Evolutionary conservation across 2,888 invertebrate genomes (phyloP).

Genomic region (Eledona agricola): DNA sequence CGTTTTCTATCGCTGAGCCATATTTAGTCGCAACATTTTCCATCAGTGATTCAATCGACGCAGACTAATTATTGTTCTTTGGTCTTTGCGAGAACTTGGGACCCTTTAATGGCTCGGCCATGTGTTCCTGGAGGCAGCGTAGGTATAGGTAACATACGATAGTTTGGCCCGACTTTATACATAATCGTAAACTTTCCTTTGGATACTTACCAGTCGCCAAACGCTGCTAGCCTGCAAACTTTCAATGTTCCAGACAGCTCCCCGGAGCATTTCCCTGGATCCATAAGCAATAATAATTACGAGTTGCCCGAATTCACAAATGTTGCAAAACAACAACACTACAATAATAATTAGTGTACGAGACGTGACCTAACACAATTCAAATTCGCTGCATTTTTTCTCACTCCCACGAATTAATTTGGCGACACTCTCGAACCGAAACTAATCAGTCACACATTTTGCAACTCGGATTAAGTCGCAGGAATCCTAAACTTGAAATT

Average conservation of each 20-base stretch:
- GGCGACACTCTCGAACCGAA: too few species aligned
- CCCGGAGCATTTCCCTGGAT: constrained; percentile 14
- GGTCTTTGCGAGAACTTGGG: constrained; percentile 45
- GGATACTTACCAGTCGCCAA: constrained; percentile 37
- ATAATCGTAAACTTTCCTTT: constrained; percentile 53
- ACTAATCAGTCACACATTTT: too few species aligned
- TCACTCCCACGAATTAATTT: too few species aligned
- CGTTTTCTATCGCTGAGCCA: too few species aligned
- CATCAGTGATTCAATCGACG: too few species aligned
- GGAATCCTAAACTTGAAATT: constrained; percentile 3
- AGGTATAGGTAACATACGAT: constrained; percentile 53
- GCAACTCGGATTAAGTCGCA: too few species aligned
- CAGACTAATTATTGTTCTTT: background rate
- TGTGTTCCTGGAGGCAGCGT: constrained; percentile 49
- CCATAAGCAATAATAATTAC: constrained; percentile 4
- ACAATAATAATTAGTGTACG: too few species aligned
- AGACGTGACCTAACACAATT: too few species aligned
- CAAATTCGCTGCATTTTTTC: too few species aligned
- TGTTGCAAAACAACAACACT: too few species aligned
- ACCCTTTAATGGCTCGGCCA: constrained; percentile 54
- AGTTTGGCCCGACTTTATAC: constrained; percentile 52
- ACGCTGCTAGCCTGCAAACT: constrained; percentile 15
- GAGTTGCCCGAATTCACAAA: too few species aligned
- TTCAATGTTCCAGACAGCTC: constrained; percentile 12
- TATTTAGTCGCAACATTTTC: too few species aligned